Evolutionary conservation across 1,140 invertebrate genomes (phyloP).

Genomic region (Littorina saxatilis): DNA sequence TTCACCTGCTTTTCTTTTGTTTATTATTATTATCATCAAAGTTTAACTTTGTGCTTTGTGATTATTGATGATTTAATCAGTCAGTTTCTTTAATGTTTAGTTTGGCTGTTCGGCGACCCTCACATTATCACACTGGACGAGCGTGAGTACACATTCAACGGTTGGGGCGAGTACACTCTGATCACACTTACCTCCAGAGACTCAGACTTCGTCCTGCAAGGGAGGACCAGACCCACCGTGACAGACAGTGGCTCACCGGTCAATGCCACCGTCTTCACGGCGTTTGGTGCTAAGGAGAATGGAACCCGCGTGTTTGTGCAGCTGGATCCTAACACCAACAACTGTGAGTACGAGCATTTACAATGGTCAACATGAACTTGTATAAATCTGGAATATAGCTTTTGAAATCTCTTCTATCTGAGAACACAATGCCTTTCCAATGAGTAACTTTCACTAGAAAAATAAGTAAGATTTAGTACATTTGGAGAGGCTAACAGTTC

Average conservation of each 20-base stretch:
- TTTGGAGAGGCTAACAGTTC: too few relatives aligned
- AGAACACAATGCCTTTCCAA: too few relatives aligned
- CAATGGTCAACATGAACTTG: too few relatives aligned
- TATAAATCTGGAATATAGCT: too few relatives aligned
- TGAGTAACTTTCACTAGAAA: too few relatives aligned
- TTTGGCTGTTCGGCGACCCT: conserved; percentile 58
- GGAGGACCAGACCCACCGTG: background rate
- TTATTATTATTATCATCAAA: too few relatives aligned
- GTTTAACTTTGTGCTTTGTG: too few relatives aligned
- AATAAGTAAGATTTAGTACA: too few relatives aligned
- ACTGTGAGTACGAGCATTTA: conserved; percentile 11
- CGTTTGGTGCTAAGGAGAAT: conserved; percentile 44
- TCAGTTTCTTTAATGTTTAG: too few relatives aligned
- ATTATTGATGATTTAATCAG: too few relatives aligned
- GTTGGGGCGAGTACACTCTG: conserved; percentile 61
- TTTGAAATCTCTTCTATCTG: too few relatives aligned
- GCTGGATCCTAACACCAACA: background rate
- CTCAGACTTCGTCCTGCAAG: conserved; percentile 33
- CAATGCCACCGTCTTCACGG: conserved; percentile 45
- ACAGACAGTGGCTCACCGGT: conserved; percentile 7
- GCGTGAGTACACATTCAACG: conserved; percentile 62
- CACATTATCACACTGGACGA: conserved; percentile 66
- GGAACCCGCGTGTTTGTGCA: background rate
- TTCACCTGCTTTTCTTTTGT: too few relatives aligned
- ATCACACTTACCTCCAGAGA: conserved; percentile 19